Evolutionary conservation across 1,140 invertebrate genomes (phyloP), one percentile per base, ranked within the genome.

Genomic region (Aphelinus atriplicis): DNA sequence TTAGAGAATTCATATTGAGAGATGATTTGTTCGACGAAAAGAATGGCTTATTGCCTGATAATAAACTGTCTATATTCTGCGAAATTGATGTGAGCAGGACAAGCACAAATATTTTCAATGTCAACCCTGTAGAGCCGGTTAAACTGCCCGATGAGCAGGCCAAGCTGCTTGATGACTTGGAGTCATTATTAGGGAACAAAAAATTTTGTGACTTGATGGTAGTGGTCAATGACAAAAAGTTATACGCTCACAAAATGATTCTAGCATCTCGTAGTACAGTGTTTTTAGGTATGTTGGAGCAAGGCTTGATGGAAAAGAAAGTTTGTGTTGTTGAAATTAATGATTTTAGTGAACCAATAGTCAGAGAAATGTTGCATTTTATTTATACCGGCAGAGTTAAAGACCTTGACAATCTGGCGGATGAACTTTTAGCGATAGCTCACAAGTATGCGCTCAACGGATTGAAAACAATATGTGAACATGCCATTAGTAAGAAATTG

Each of bases 231-330:
- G 66, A 68, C 10, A 56, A 68, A 5, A 68, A 68, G 9, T 68
- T 68, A n/a, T 68, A 68, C 57, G 66, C 66, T 57, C 66, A 68
- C n/a, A 56, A 68, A 46, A 43, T 43, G 10, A 68, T 68, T 57
- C n/a, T 68, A 47, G 66, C 66, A 46, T 43, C 26, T 45, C 51
- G 55, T 10, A 68, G 66, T 46, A 2, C 42, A 10, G n/a, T 46
- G 9, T 68, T 68, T 57, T 56, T 7, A 45, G 42, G 3, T 46
- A 57, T 56, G 43, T 68, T 68, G 46, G 7, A 57, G 47, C 45
- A n/a, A 3, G 7, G 57, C 26, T 7, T 10, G 7, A 2, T 57
- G 3, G 53, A 68, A 9, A 68, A 46, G 5, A 43, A 46, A 46
- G 5, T 10, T 2, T 46, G 6, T 68, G 5, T 68, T 10, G 47